Base-by-base conservation (phyloP, 2,113 vertebrate species). In the Oenanthe oenanthe region DNA sequence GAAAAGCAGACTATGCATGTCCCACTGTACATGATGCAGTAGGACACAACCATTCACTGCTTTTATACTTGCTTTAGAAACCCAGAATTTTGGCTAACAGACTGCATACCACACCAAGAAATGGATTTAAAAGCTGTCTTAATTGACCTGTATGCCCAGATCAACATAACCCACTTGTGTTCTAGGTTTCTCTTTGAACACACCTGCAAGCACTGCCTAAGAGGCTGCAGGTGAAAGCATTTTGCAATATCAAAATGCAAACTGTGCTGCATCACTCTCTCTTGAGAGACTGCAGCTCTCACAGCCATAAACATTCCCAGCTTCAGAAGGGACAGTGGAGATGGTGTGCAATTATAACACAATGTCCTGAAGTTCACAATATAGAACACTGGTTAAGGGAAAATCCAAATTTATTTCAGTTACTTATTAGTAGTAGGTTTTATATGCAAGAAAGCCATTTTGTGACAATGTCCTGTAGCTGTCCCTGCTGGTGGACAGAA, bases 401-500 rank as follows among this genome's bases (percentile, higher is more conserved):
- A 95, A 89, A 76, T 19, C 51, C 51, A 54, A 42, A 76, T 48
- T 70, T 66, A 83, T 83, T 85, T 63, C 31, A 60, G 80, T 88
- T 93, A 88, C 70, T 89, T 73, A 77, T 96, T 88, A 96, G 93
- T 90, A 94, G 47, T 9, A 2, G 36, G 40, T 24, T 74, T 65
- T 45, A 86, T n/a, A 48, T 9, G 36, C 47, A 72, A 92, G 78
- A 57, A 92, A 87, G 57, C 24, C 54, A 68, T 61, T 87, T 85
- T 51, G 74, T 85, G 67, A 43, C 76, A 51, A 25, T 2, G 13
- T 62, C 68, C 67, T 71, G 48, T 25, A 88, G 73, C 89, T 73
- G 90, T 57, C 45, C 86, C 71, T 83, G 43, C 60, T 56, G 83
- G 31, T 20, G 92, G 81, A 92, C 32, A 89, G 60, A 83, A 93